phyloP scores from a whole-genome alignment of 2,888 invertebrate genomes.

The Drosophila ochracea region DNA sequence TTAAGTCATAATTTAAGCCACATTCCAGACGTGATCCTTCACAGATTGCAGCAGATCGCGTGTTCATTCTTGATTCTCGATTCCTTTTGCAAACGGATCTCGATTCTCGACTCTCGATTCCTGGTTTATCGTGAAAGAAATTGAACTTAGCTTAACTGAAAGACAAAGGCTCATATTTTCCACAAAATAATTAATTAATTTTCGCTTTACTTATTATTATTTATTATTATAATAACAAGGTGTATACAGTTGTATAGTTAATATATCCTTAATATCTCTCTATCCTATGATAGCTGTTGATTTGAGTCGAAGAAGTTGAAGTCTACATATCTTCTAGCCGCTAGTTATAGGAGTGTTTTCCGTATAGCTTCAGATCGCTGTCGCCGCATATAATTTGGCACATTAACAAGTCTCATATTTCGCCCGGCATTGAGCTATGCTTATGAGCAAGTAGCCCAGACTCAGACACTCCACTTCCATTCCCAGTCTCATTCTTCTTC shows the following conservation, averaged over 20 bases:
- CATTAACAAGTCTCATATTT: constrained; percentile 81
- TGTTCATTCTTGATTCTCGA: constrained; percentile 54
- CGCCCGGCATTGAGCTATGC: constrained; percentile 51
- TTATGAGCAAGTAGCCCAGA: constrained; percentile 43
- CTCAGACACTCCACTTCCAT: constrained; percentile 18
- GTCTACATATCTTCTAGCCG: neutral
- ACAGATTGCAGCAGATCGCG: constrained; percentile 79
- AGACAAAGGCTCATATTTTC: constrained; percentile 35
- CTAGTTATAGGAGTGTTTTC: constrained; percentile 12
- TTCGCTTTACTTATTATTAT: neutral
- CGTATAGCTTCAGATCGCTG: constrained; percentile 48
- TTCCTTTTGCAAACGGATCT: neutral
- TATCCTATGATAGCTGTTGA: no score
- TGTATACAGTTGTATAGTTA: neutral
- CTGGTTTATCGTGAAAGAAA: constrained; percentile 49
- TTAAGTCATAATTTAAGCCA: constrained; percentile 82
- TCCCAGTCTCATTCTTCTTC: constrained; percentile 25
- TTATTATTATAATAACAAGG: neutral
- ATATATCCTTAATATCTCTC: neutral
- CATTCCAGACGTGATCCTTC: constrained; percentile 80
- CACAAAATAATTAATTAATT: neutral
- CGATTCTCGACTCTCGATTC: neutral
- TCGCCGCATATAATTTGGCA: constrained; percentile 73
- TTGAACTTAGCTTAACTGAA: constrained; percentile 62
- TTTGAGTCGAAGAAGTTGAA: neutral